Evolutionary conservation across 2,888 invertebrate genomes (phyloP), one percentile per base, ranked within the genome.

Genomic region (Cryptocephalus moraei): DNA sequence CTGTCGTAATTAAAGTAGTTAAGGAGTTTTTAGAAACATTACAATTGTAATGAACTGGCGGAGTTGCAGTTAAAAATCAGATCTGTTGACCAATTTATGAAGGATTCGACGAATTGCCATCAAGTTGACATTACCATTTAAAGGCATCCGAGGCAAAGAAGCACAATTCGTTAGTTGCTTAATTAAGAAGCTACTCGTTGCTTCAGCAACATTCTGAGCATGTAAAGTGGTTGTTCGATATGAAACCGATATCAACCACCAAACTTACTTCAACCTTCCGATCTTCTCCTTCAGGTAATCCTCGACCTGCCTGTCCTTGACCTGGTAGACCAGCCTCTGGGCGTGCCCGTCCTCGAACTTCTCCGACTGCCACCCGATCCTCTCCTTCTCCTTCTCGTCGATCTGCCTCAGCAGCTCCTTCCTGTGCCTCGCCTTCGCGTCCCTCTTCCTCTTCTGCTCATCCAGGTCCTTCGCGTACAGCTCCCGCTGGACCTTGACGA

Each of bases 371-470:
- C 74, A 61, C 38, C 77, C 75, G 12, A 81, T 80, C 70, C 78
- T 75, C 51, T 80, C 76, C 8, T 75, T 73, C 62, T 85, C 84
- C 57, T 82, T 85, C 53, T 82, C 79, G 59, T 83, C 81, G 42
- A 86, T 80, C 68, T 84, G 83, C 55, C 77, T 79, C 66, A 85
- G 73, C 43, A 86, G 78, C 57, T 77, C 81, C 48, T 74, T 77
- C 1, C 82, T 74, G 55, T 84, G 79, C 14, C 72, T 63, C 39
- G 76, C 73, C 0, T 77, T 67, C 39, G 73, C 70, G 0, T 74
- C 62, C 14, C 61, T 64, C 47, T 68, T 68, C 47, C 63, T 60
- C 13, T 66, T 62, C 12, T 61, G 60, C 50, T 72, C 75, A 66
- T 75, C 69, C 55, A 62, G 39, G 10, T 70, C 70, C 47, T 63